Base-by-base conservation (phyloP, 2,888 invertebrate species). In the Coleophora deauratella region DNA sequence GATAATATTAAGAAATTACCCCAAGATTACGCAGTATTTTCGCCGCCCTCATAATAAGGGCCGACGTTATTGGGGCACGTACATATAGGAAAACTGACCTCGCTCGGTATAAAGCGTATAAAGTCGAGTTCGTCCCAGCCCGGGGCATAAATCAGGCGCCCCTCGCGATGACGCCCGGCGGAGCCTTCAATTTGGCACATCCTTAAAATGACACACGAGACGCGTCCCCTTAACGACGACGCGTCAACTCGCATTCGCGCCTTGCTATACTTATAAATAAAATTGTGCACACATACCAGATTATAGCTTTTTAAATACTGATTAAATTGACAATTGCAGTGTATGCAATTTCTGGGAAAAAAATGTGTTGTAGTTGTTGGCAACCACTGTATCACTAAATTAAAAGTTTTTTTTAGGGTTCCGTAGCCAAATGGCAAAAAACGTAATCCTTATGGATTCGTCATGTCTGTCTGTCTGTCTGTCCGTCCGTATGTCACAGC, bases 151-250 rank as follows among this genome's bases (percentile, higher is more conserved):
- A 84, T 84, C 84, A 84, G 80, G 54, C 77, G 72, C 76, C 78
- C 80, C 81, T 73, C 75, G 73, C 74, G 71, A 73, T 75, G 73
- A 72, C 74, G 76, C 75, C 70, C 69, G 66, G 55, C 69, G 75
- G 80, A 82, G 78, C 81, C 85, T 85, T 85, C 85, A 85, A 85
- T 85, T 85, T 85, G 80, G 82, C 76, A 82, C 84, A 84, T 85
- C 85, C 85, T 85, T 85, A 85, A 85, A 85, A 85, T 85, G 85
- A 85, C 84, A 85, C 79, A 84, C 77, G 85, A 85, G 79, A 80
- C 70, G 72, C 58, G 68, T 68, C 67, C 71, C 74, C 72, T 31
- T 85, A 82, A 85, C 82, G 84, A 85, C 62, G 57, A 62, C 59
- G 68, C 74, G 70, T 70, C 73, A 69, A 66, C 67, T 62, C 66